These are phyloP conservation scores for Zaprionus bogoriensis DNA, from an alignment of 2,888 invertebrate species.

Conservation along the genomic window DNA sequence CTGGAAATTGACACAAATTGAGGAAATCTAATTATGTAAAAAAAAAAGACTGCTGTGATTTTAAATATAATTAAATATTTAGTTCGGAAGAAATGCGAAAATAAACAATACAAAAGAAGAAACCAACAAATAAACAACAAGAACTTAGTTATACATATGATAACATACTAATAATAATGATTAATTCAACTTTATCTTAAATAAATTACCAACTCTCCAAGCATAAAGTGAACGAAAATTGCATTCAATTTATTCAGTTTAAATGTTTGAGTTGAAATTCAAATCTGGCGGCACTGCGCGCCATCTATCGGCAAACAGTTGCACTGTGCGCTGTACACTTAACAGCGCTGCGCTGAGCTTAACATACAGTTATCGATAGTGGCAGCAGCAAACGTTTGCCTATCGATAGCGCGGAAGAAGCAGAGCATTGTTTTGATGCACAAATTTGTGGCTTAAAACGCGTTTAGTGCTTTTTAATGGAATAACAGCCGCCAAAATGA, in stretches of 20 bases:
- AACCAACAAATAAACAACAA: conserved; percentile 54
- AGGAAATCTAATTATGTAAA: conserved; percentile 77
- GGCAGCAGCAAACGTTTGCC: neutral
- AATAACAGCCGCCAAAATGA: conserved; percentile 65
- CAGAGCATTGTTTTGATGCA: conserved; percentile 40
- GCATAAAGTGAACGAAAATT: conserved; percentile 13
- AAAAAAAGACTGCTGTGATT: conserved; percentile 83
- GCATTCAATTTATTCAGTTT: neutral
- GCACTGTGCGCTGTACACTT: no score
- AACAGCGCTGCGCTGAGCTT: neutral
- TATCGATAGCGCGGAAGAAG: conserved; percentile 15
- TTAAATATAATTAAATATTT: conserved; percentile 77
- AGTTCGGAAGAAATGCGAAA: conserved; percentile 56
- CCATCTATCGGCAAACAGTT: neutral
- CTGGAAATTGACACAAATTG: conserved; percentile 55
- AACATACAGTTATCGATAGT: conserved; percentile 14
- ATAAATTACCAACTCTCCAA: conserved; percentile 76
- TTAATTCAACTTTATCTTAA: conserved; percentile 75
- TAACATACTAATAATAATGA: conserved; percentile 67
- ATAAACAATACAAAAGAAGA: conserved; percentile 27
- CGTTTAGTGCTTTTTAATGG: conserved; percentile 28
- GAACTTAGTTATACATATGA: conserved; percentile 68
- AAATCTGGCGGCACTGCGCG: neutral
- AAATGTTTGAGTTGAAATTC: neutral
- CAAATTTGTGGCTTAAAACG: conserved; percentile 11